These are phyloP conservation scores for Dasypolia templi DNA, from an alignment of 2,888 invertebrate genomes.

Conservation along the genomic window DNA sequence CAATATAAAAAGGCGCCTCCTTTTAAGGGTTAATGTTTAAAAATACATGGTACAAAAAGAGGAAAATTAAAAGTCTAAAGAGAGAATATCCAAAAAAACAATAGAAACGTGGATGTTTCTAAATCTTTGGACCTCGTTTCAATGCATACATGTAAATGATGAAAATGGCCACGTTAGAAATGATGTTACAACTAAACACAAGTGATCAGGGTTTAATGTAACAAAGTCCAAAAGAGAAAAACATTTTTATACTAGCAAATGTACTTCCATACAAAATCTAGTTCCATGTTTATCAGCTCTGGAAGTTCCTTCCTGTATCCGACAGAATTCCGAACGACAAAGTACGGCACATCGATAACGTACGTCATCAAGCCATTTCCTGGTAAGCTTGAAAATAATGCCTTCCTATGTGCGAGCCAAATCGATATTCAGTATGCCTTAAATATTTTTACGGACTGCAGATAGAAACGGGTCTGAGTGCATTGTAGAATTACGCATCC, in stretches of 20 bases:
- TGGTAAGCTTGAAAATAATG: conserved; percentile 29
- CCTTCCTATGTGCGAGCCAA: conserved; percentile 32
- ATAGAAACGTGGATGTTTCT: too few species aligned
- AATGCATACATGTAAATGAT: too few species aligned
- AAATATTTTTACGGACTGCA: conserved; percentile 12
- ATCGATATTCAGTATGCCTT: background rate
- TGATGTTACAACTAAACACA: too few species aligned
- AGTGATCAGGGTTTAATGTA: background rate
- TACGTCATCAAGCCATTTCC: conserved; percentile 23
- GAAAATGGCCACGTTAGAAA: too few species aligned
- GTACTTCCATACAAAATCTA: background rate
- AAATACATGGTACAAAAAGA: too few species aligned
- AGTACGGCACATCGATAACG: conserved; percentile 30
- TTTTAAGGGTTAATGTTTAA: too few species aligned
- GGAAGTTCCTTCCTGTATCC: conserved; percentile 32
- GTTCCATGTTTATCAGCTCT: conserved; percentile 34
- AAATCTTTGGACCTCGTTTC: too few species aligned
- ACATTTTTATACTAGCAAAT: background rate
- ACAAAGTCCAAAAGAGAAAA: too few species aligned
- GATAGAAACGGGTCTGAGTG: background rate
- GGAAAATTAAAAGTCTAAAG: too few species aligned
- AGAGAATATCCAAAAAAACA: too few species aligned
- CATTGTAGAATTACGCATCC: background rate
- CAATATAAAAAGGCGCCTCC: too few species aligned
- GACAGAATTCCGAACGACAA: conserved; percentile 2